A percentile compares a stretch with the other conserved stretches of the same genome.
These are phyloP conservation scores for Cisticola juncidis DNA, from an alignment of 2,113 vertebrate genomes.

Conservation along the genomic window DNA sequence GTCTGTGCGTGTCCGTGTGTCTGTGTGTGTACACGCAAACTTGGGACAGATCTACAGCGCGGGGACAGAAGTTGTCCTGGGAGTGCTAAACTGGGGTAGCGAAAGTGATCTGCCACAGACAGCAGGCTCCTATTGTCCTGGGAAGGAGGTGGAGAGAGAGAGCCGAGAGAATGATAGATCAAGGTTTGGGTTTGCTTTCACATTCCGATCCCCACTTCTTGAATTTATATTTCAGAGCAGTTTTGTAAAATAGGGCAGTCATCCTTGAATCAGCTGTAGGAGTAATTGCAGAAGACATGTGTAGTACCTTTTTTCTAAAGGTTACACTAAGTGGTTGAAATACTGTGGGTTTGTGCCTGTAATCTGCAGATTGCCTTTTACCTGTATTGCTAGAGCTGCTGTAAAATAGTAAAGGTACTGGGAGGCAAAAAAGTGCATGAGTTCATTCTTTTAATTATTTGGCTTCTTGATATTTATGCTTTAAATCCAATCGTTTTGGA, in stretches of 20 bases:
- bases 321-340: not conserved
- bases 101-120: not conserved
- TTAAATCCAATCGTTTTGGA: not conserved
- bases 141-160: not conserved
- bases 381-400: not conserved
- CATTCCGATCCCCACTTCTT: rapidly evolving
- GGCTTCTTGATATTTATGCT: not conserved
- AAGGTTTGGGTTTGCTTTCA: not conserved
- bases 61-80: not conserved
- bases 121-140: not conserved
- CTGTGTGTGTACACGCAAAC: rapidly evolving
- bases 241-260: not conserved
- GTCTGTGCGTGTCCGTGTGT: rapidly evolving
- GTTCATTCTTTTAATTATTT: not conserved
- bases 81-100: not conserved
- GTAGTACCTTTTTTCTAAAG: not conserved
- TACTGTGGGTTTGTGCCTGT: not conserved
- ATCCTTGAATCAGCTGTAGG: not conserved
- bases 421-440: rapidly evolving
- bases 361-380: not conserved
- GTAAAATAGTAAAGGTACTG: not conserved
- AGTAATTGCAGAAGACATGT: not conserved
- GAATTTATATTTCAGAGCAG: not conserved
- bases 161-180: not conserved
- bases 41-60: rapidly evolving